A percentile compares a stretch with the other conserved stretches of the same genome.
Evolutionary conservation across 2,888 invertebrate genomes (phyloP).

Genomic region (Pristionchus mayeri): DNA sequence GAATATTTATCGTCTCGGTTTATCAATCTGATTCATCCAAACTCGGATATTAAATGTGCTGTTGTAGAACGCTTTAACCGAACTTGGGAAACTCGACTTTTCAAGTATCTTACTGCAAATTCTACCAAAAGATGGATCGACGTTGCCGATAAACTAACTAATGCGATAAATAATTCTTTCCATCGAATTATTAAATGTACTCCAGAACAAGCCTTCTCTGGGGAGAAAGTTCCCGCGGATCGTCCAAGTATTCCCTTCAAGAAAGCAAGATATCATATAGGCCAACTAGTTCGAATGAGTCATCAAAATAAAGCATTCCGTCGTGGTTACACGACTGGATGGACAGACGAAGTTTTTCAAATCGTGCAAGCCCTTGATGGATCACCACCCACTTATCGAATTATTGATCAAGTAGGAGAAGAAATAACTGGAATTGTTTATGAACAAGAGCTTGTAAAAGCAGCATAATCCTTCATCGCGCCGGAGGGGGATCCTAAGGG

Average conservation of each 20-base stretch:
- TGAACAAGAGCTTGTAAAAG: not conserved
- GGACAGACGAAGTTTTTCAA: not conserved
- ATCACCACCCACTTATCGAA: not conserved
- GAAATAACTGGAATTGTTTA: not conserved
- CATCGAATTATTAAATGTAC: not conserved
- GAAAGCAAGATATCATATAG: not conserved
- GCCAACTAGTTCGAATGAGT: not conserved
- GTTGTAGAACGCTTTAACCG: not conserved
- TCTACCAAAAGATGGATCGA: not conserved
- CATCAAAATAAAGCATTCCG: not conserved
- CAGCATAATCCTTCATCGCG: not conserved
- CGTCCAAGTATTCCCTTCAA: not conserved
- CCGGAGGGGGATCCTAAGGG: not conserved
- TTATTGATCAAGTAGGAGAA: not conserved
- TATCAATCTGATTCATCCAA: not conserved
- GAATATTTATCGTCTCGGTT: not conserved
- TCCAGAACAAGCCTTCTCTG: not conserved
- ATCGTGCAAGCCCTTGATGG: not conserved
- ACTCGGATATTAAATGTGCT: not conserved
- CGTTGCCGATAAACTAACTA: not conserved
- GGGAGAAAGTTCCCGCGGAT: not conserved
- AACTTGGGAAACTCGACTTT: not conserved
- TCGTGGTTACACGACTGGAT: not conserved
- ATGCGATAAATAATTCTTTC: not conserved
- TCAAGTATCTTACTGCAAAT: not conserved